phyloP scores from a whole-genome alignment of 2,797 vertebrate species.

The Lagorchestes hirsutus region DNA sequence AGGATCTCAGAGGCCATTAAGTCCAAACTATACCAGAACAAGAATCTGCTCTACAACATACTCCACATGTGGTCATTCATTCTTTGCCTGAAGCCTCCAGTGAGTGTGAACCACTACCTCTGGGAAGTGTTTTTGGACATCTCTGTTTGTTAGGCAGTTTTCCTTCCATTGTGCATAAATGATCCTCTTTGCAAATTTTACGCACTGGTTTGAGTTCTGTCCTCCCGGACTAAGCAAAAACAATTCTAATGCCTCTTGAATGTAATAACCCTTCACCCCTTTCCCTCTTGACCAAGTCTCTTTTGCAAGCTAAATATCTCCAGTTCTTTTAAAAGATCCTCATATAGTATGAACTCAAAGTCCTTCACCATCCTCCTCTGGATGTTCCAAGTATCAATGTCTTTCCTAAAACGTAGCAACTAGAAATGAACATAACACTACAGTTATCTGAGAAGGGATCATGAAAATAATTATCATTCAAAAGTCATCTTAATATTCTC shows the following conservation, averaged over 20 bases:
- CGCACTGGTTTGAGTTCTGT: neutral
- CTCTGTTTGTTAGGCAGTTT: neutral
- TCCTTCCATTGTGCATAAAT: neutral
- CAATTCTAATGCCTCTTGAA: neutral
- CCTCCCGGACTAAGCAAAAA: neutral
- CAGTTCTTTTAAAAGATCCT: neutral
- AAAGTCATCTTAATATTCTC: conserved; percentile 32
- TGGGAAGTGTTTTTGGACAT: neutral
- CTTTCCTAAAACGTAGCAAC: neutral
- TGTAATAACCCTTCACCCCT: neutral
- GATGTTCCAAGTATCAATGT: neutral
- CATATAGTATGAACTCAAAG: neutral
- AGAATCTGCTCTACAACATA: neutral
- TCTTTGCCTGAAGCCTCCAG: neutral
- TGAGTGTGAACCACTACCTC: neutral
- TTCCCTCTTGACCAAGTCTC: neutral
- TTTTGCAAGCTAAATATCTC: neutral
- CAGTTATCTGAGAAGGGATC: neutral
- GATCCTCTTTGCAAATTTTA: neutral
- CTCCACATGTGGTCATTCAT: neutral
- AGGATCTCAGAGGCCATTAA: neutral
- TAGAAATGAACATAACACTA: neutral
- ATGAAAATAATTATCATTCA: conserved; percentile 38
- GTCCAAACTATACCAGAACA: neutral
- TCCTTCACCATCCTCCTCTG: neutral